Evolutionary conservation across 2,797 vertebrate species (phyloP), one percentile per base, ranked within the genome.

Genomic region (Melanotaenia maccullochi): DNA sequence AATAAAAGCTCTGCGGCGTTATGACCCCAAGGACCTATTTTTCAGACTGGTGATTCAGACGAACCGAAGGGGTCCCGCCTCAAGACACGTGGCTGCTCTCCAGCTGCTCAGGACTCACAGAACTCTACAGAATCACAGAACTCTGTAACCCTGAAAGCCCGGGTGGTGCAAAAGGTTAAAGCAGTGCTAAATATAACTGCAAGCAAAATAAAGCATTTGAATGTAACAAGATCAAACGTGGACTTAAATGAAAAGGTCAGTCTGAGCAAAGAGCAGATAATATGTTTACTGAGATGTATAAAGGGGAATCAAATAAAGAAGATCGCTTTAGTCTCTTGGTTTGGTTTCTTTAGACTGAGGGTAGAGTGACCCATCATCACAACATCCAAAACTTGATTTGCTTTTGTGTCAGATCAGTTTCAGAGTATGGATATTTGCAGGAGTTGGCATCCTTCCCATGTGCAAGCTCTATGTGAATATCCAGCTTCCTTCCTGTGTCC

Each of bases 11-110:
- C 51, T 56, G 60, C 36, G n/a, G 60, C n/a, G 4, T 28, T 54
- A n/a, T 71, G 68, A 71, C 68, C 38, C 61, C 54, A 61, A 71
- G 28, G 51, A 71, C 60, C 68, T 44, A 42, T 71, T 62, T 60
- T 44, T 62, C 68, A 71, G 28, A 11, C 51, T 44, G 6, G 60
- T 71, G 60, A 40, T 61, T 71, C 54, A 67, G 38, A 58, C 25
- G 42, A 57, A 56, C 30, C 22, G 18, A 58, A 67, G 22, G 28
- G 32, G 9, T 20, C 11, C 56, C 18, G 65, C 65, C 65, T 67
- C 32, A 54, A 55, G 65, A 67, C 54, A 30, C 14, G n/a, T 58
- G 38, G 65, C 54, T 67, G 38, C 36, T 57, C 54, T 67, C 54
- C 54, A 67, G 65, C 65, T 57, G 65, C 42, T 66, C 54, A 44